Percentiles rank a stretch among this genome's conserved stretches.
Conservation (phyloP, 2,113 vertebrate genomes). For the Alouatta palliata region DNA sequence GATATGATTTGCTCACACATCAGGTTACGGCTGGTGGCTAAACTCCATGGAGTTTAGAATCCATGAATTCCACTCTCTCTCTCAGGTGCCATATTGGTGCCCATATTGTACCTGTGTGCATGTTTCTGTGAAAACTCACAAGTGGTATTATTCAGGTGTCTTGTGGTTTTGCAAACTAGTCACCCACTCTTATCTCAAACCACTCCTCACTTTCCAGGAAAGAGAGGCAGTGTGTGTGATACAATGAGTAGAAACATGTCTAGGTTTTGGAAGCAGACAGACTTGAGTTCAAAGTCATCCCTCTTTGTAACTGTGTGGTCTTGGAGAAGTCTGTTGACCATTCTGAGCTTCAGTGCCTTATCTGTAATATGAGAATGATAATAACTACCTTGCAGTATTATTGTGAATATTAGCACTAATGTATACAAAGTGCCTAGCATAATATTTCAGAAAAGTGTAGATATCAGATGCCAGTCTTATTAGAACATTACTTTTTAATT, state of each 20-base stretch:
- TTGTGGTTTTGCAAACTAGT: slow-evolving; percentile 28
- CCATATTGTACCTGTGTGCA: background rate
- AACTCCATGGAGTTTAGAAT: background rate
- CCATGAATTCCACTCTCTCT: background rate
- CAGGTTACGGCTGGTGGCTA: background rate
- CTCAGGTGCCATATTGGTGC: background rate
- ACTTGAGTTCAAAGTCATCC: slow-evolving; percentile 12
- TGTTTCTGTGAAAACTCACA: slow-evolving; percentile 17
- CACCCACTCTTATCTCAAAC: background rate
- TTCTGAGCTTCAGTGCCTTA: background rate
- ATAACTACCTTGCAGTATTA: background rate
- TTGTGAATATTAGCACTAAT: background rate
- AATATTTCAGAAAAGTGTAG: slow-evolving; percentile 41
- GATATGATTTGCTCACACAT: background rate
- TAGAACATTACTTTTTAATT: background rate
- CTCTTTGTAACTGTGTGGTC: slow-evolving; percentile 3
- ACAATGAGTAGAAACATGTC: background rate
- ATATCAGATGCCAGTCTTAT: background rate
- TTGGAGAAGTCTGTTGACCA: background rate
- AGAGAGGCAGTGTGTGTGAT: background rate
- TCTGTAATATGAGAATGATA: background rate
- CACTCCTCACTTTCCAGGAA: slow-evolving; percentile 19
- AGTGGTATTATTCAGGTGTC: background rate
- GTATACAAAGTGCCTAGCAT: background rate
- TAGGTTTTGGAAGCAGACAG: slow-evolving; percentile 40